Evolutionary conservation across 2,113 vertebrate genomes (phyloP).

Genomic region (Pterocles gutturalis): DNA sequence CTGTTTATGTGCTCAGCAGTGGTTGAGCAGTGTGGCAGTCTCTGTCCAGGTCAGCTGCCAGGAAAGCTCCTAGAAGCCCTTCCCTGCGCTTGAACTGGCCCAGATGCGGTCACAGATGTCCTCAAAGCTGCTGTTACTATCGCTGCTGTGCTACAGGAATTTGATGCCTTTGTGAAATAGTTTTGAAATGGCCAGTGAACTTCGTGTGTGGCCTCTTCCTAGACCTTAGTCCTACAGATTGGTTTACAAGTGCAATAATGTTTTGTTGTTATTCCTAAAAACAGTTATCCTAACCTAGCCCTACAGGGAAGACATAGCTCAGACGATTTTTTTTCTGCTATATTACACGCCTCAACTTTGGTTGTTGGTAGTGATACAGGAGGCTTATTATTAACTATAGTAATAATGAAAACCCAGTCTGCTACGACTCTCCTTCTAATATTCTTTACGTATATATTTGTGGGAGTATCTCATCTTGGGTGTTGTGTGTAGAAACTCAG

Average conservation of each 20-base stretch:
- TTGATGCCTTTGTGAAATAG: neutral
- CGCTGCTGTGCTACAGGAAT: neutral
- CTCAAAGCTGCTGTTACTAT: neutral
- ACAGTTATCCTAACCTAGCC: neutral
- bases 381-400: neutral
- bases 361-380: neutral
- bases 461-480: neutral
- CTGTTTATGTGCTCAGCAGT: neutral
- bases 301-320: neutral
- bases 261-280: neutral
- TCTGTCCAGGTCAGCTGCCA: neutral
- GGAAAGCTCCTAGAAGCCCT: neutral
- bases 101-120: neutral
- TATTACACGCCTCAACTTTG: neutral
- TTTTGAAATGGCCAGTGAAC: neutral
- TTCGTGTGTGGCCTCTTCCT: neutral
- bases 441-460: neutral
- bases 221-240: neutral
- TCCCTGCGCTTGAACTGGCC: neutral
- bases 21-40: neutral
- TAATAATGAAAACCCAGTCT: neutral
- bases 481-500: neutral
- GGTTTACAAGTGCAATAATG: neutral
- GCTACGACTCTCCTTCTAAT: neutral
- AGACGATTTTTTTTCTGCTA: neutral